Evolutionary conservation across 2,797 vertebrate genomes (phyloP), one percentile per base, ranked within the genome.

Genomic region (Ispidina lecontei): DNA sequence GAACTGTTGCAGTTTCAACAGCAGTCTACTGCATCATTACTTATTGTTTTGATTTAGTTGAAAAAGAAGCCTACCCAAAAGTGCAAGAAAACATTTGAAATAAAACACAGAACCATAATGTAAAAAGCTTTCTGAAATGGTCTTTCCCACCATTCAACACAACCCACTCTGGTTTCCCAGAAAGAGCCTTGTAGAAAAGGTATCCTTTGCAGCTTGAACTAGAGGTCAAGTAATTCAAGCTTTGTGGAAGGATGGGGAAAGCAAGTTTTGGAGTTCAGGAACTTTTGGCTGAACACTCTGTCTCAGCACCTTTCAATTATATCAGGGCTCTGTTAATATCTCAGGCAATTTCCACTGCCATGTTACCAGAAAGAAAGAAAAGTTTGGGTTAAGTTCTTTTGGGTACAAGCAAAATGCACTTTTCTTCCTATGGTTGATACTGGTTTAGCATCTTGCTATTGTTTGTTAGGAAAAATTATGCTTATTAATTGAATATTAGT

Each of bases 261-360:
- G 71, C 13, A 82, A 78, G 68, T 89, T 82, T 80, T 63, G 25
- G 54, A 92, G 88, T 82, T 91, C 85, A 92, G 39, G 84, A 74
- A 71, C 85, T 82, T 91, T 76, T 72, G 68, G 62, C 49, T 82
- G 80, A 92, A 87, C 69, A 71, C 33, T 84, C 43, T 82, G 64
- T 76, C 54, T 94, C 83, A 46, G 18, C 23, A 25, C 15, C 39
- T 88, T 33, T 51, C 54, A 88, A 47, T 90, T 92, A 60, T 51
- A 76, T 74, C 58, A 89, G 31, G 29, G 14, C 29, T 89, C 68
- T 84, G 83, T 68, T 91, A 95, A 74, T 88, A 76, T 8, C 8
- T 60, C 35, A 47, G 52, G 22, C 46, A 64, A 73, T 43, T 33
- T 88, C 49, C 46, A 59, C 19, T 49, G 56, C 31, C 60, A 14